Percentiles rank a stretch among this genome's conserved stretches.
Evolutionary conservation across 2,888 invertebrate species (phyloP).

Genomic region (Tinea semifulvella): DNA sequence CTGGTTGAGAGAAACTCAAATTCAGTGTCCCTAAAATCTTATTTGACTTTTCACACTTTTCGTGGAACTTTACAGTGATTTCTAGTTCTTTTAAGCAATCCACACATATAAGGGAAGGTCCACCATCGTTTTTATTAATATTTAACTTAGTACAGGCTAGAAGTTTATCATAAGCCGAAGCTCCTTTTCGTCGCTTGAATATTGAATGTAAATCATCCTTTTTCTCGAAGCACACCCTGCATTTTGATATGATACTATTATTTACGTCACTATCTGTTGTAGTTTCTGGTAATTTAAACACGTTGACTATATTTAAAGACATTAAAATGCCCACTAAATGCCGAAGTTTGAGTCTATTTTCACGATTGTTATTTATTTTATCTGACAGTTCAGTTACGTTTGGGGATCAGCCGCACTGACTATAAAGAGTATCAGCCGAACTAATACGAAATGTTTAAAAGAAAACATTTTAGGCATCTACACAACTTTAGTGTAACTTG

Average conservation of each 20-base stretch:
- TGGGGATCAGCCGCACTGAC: no score
- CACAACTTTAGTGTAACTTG: no score
- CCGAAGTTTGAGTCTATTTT: no score
- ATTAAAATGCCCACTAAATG: no score
- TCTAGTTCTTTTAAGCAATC: slow-evolving; percentile 36
- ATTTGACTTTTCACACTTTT: slow-evolving; percentile 26
- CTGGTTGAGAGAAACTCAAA: neutral
- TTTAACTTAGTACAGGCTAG: slow-evolving; percentile 25
- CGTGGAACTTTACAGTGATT: slow-evolving; percentile 31
- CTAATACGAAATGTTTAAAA: no score
- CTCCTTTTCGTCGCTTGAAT: slow-evolving; percentile 25
- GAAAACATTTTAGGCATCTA: no score
- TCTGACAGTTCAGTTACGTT: no score
- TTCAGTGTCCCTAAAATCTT: neutral
- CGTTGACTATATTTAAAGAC: no score
- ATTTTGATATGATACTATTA: slow-evolving; percentile 18
- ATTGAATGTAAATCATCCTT: slow-evolving; percentile 31
- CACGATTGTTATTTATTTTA: no score
- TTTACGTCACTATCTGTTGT: neutral
- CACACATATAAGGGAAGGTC: slow-evolving; percentile 34
- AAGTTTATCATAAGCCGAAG: slow-evolving; percentile 31
- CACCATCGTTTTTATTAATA: slow-evolving; percentile 28
- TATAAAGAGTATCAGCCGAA: no score
- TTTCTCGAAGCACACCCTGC: slow-evolving; percentile 35
- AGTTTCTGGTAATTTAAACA: no score